These are phyloP conservation scores for Pseudomyrmex concolor DNA, from an alignment of 1,140 invertebrate species.

Conservation along the genomic window DNA sequence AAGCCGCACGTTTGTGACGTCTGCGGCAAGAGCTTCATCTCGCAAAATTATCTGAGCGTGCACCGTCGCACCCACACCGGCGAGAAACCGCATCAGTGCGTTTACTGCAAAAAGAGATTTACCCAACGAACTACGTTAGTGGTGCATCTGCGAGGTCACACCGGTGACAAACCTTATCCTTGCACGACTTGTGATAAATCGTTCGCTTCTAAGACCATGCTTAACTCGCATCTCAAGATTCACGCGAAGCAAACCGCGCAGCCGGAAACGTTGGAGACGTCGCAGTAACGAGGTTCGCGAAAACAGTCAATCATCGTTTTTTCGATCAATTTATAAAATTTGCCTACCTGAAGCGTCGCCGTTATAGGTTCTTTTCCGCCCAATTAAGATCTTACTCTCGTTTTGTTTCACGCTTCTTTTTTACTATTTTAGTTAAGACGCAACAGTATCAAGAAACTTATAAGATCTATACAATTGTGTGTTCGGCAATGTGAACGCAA, in stretches of 20 bases:
- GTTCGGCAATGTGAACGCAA: no score
- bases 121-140: slow-evolving; percentile 87
- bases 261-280: slow-evolving; percentile 62
- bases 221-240: slow-evolving; percentile 83
- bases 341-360: slow-evolving; percentile 59
- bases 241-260: slow-evolving; percentile 83
- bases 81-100: slow-evolving; percentile 88
- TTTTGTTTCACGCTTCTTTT: neutral
- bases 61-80: slow-evolving; percentile 90
- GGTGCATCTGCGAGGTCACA: slow-evolving; percentile 86
- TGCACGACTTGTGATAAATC: slow-evolving; percentile 87
- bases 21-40: slow-evolving; percentile 89
- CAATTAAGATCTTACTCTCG: neutral
- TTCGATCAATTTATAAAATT: slow-evolving; percentile 65
- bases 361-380: slow-evolving; percentile 5
- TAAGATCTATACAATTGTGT: no score
- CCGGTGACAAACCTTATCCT: slow-evolving; percentile 87
- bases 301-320: slow-evolving; percentile 57
- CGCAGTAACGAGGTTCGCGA: slow-evolving; percentile 43
- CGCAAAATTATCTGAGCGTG: slow-evolving; percentile 90
- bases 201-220: slow-evolving; percentile 84
- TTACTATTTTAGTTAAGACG: no score
- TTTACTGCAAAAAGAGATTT: slow-evolving; percentile 90
- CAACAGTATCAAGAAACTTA: no score
- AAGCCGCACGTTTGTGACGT: slow-evolving; percentile 85